Percentiles rank a stretch among this genome's conserved stretches.
These are phyloP conservation scores for Hoplodrina ambigua DNA, from an alignment of 2,888 invertebrate species.

Conservation along the genomic window DNA sequence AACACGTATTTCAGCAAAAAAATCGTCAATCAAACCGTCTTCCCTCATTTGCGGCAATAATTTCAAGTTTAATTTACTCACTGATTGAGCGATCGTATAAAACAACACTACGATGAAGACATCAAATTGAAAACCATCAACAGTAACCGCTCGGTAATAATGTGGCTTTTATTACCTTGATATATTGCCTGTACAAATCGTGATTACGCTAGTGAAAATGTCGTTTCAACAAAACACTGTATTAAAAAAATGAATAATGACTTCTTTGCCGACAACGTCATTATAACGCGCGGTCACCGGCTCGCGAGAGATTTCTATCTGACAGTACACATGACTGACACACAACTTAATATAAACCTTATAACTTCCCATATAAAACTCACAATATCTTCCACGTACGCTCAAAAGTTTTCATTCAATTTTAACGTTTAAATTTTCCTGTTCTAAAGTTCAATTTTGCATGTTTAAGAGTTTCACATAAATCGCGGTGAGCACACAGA, in stretches of 20 bases:
- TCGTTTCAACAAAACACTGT: conserved; percentile 89
- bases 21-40: conserved; percentile 59
- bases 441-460: conserved; percentile 70
- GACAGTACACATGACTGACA: conserved; percentile 58
- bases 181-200: conserved; percentile 87
- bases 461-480: conserved; percentile 60
- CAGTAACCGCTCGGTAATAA: conserved; percentile 79
- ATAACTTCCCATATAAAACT: conserved; percentile 50
- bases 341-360: conserved; percentile 68
- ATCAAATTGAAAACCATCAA: conserved; percentile 88
- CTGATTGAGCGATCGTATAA: conserved; percentile 71
- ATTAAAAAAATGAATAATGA: conserved; percentile 90
- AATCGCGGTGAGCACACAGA: conserved; percentile 73
- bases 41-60: conserved; percentile 67
- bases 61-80: conserved; percentile 64
- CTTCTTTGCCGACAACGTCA: conserved; percentile 88
- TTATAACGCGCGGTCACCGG: conserved; percentile 85
- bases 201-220: conserved; percentile 90
- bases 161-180: conserved; percentile 85
- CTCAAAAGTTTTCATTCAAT: conserved; percentile 63
- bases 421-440: conserved; percentile 69
- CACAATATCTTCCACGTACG: conserved; percentile 49
- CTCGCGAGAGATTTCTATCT: conserved; percentile 86
- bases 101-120: conserved; percentile 79
- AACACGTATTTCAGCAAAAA: conserved; percentile 58